Evolutionary conservation across 2,888 invertebrate genomes (phyloP).

Genomic region (Eucera pruinosa): DNA sequence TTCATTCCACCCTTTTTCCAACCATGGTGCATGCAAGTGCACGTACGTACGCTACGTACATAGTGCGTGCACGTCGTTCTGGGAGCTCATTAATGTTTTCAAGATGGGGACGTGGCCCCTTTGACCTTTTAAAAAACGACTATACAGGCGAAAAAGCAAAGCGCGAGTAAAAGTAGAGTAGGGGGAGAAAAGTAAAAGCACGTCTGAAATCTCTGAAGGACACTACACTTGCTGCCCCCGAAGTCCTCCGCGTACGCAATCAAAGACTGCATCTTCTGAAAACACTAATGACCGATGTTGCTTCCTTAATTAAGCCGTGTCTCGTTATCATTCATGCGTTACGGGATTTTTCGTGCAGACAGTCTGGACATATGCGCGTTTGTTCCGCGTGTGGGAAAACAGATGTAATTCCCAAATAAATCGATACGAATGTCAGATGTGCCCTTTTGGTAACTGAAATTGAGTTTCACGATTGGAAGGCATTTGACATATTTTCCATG

Average conservation of each 20-base stretch:
- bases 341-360: background rate
- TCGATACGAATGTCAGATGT: background rate
- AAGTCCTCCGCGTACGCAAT: slow-evolving; percentile 41
- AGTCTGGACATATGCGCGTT: background rate
- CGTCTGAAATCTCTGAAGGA: slow-evolving; percentile 65
- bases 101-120: slow-evolving; percentile 64
- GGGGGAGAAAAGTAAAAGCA: slow-evolving; percentile 59
- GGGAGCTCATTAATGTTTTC: slow-evolving; percentile 72
- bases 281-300: slow-evolving; percentile 51
- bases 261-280: slow-evolving; percentile 50
- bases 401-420: too few species aligned
- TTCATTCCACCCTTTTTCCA: slow-evolving; percentile 35
- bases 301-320: slow-evolving; percentile 53
- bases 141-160: slow-evolving; percentile 64
- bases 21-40: slow-evolving; percentile 35
- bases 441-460: slow-evolving; percentile 8
- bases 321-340: slow-evolving; percentile 35
- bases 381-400: background rate
- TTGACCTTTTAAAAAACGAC: slow-evolving; percentile 68
- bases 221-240: slow-evolving; percentile 50
- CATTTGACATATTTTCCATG: slow-evolving; percentile 4
- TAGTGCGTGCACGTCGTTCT: slow-evolving; percentile 57
- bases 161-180: slow-evolving; percentile 47
- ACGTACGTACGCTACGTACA: slow-evolving; percentile 26
- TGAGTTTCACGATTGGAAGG: slow-evolving; percentile 1